A percentile compares a stretch with the other conserved stretches of the same genome.
Conservation (phyloP, 2,888 invertebrate genomes). For the Apodemia zela region DNA sequence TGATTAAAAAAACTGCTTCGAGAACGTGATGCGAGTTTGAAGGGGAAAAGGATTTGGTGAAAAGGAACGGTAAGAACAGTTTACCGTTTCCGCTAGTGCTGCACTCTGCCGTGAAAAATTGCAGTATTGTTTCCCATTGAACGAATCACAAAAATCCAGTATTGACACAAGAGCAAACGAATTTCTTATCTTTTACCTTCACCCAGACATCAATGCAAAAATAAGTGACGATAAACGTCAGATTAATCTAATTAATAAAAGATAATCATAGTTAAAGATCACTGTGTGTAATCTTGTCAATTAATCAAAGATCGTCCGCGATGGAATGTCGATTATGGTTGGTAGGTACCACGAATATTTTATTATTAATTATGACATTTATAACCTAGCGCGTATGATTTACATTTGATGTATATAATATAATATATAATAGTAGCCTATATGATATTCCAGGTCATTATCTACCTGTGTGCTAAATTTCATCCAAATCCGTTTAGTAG, state of each 20-base stretch:
- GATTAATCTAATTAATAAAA: neutral
- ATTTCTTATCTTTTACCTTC: neutral
- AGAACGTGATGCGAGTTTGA: no score
- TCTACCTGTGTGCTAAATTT: no score
- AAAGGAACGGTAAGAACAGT: no score
- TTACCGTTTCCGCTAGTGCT: no score
- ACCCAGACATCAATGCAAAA: neutral
- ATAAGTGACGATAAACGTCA: neutral
- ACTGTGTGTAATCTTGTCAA: neutral
- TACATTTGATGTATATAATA: no score
- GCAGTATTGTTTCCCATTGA: no score
- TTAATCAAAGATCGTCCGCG: neutral
- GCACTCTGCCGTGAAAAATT: no score
- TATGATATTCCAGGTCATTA: no score
- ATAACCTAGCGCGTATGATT: neutral
- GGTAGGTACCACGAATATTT: neutral
- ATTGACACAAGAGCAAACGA: neutral
- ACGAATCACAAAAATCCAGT: neutral
- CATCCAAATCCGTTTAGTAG: no score
- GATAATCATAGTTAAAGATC: constrained; percentile 6
- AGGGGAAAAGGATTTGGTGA: no score
- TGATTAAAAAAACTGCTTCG: no score
- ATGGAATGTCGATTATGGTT: neutral
- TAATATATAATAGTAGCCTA: no score
- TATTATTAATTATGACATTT: neutral